These are phyloP conservation scores for Sebastes elongatus DNA, from an alignment of 2,797 vertebrate genomes.

Conservation along the genomic window DNA sequence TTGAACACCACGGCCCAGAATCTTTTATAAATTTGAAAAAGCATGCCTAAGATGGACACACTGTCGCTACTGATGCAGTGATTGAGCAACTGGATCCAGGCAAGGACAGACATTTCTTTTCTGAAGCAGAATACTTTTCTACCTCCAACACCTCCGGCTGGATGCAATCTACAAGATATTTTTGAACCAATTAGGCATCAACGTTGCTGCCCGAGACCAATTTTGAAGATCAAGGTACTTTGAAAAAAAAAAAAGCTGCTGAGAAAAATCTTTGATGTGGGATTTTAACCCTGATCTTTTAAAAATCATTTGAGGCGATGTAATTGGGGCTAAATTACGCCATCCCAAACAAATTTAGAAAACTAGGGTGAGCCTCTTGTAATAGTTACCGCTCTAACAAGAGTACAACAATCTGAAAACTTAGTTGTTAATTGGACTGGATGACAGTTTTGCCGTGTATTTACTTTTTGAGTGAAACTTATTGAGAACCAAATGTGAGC, in stretches of 20 bases:
- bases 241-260: slow-evolving; percentile 53
- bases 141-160: slow-evolving; percentile 69
- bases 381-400: slow-evolving; percentile 57
- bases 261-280: slow-evolving; percentile 80
- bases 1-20: neutral
- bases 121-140: slow-evolving; percentile 58
- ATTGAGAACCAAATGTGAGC: slow-evolving; percentile 4
- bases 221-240: slow-evolving; percentile 81
- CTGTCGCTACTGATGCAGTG: slow-evolving; percentile 31
- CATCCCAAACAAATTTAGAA: slow-evolving; percentile 79
- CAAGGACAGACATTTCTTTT: slow-evolving; percentile 57
- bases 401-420: slow-evolving; percentile 58
- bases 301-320: slow-evolving; percentile 75
- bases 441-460: slow-evolving; percentile 34
- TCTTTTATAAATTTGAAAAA: slow-evolving; percentile 3
- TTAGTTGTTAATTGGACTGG: slow-evolving; percentile 57
- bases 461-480: slow-evolving; percentile 44
- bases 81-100: slow-evolving; percentile 49
- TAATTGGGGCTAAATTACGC: slow-evolving; percentile 80
- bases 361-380: slow-evolving; percentile 69
- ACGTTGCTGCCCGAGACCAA: slow-evolving; percentile 75
- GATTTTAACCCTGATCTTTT: slow-evolving; percentile 79
- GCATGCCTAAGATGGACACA: slow-evolving; percentile 10
- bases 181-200: slow-evolving; percentile 80
- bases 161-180: slow-evolving; percentile 77